Evolutionary conservation across 37 sponge, comb jelly and placozoan species (phyloP).

Genomic region (Halisarca cf. caerulea): DNA sequence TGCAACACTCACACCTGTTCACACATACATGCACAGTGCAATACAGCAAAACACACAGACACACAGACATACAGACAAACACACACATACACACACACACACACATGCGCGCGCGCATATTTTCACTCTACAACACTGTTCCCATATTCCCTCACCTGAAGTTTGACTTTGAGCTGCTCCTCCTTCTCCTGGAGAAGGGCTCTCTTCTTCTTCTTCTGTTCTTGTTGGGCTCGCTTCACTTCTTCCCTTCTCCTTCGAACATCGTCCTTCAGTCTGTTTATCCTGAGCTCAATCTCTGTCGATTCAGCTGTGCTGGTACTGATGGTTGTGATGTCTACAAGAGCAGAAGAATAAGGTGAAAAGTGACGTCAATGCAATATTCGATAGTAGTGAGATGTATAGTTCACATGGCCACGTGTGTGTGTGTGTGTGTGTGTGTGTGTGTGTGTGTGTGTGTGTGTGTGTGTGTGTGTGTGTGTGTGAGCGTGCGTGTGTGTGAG

Average conservation of each 20-base stretch:
- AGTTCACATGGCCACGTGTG: too few species aligned
- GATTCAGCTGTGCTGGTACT: constrained; percentile 28
- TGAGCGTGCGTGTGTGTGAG: too few species aligned
- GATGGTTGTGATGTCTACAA: constrained; percentile 11
- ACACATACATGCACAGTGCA: too few species aligned
- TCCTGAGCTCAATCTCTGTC: constrained; percentile 57
- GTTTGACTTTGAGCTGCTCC: constrained; percentile 57
- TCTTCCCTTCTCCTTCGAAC: constrained; percentile 56
- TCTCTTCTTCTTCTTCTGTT: constrained; percentile 64
- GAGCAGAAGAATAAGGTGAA: not conserved
- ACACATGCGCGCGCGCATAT: not conserved
- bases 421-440: too few species aligned
- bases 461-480: too few species aligned
- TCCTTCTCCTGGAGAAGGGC: constrained; percentile 55
- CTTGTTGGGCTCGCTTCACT: constrained; percentile 49
- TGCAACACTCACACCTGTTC: too few species aligned
- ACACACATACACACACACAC: not conserved
- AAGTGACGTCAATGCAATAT: not conserved
- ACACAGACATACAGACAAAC: not conserved
- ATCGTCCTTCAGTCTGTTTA: constrained; percentile 51
- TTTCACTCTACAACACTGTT: too few species aligned
- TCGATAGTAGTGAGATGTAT: too few species aligned
- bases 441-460: too few species aligned
- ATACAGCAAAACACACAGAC: not conserved
- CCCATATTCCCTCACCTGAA: constrained; percentile 43